Evolutionary conservation across 2,113 vertebrate species (phyloP), one percentile per base, ranked within the genome.

Genomic region (Calyptomena viridis): DNA sequence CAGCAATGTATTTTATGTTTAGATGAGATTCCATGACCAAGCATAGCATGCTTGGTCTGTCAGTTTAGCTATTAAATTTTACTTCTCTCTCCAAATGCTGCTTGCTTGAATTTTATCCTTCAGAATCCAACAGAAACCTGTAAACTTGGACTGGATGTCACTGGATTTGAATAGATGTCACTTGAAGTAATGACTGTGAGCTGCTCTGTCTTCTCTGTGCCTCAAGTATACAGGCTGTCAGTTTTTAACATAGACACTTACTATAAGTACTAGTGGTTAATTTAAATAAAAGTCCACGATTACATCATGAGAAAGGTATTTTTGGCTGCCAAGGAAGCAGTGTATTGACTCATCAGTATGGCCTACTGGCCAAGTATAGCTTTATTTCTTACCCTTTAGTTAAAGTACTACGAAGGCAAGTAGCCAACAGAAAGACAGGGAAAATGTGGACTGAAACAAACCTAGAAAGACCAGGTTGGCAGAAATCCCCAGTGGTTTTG

Each of bases 381-480:
- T 92, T 86, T 91, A 67, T 80, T 77, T 68, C 31, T 83, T 55
- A 85, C 42, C 28, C 55, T 87, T 52, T 37, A 66, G 49, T 69
- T 91, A 60, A 79, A 77, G 73, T 59, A 71, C 59, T 92, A 46
- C 58, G 67, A 90, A 94, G 42, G 30, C 89, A 90, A 86, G 60
- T 75, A 78, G 63, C 39, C 72, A 95, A 47, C 17, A 90, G 69
- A 74, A 83, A 85, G 72, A 52, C 19, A 25, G 31, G 47, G 47
- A 74, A 94, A 78, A 95, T 53, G 77, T 1, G 20, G 76, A 81
- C 46, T 75, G 52, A 64, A 46, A 84, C 28, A 95, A 93, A 89
- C 79, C 75, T 95, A 78, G 94, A 95, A 96, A 90, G n/a, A 68
- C 25, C 60, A 68, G 14, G 2, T 22, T 93, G 83, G 52, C 79